Base-by-base conservation (phyloP, 2,113 vertebrate genomes). In the Oncorhynchus keta region DNA sequence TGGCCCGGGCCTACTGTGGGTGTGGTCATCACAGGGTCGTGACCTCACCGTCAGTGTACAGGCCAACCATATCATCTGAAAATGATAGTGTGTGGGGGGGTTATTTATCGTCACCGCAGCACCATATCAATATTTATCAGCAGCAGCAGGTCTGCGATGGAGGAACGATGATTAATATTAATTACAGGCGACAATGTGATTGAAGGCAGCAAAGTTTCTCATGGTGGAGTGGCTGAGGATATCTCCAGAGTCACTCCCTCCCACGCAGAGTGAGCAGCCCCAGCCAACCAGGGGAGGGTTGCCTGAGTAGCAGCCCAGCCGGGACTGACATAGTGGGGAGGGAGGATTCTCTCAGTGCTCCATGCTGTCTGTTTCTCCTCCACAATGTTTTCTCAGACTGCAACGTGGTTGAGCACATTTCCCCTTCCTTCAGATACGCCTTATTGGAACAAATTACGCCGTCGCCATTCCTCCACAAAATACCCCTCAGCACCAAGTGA, bases 231-330 rank as follows among this genome's bases (percentile, higher is more conserved):
- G 83, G 85, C 87, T 89, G 88, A 85, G 86, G 81, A 87, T 85
- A 84, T 91, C 89, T 89, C 85, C 87, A 77, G 87, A 87, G 88
- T 85, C 72, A 86, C 90, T 83, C 88, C 89, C 83, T 67, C 83
- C 66, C 45, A 67, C 65, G 72, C 32, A 26, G 4, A 81, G 51
- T 18, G 3, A 55, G 51, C 16, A 18, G 51, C 51, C 51, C 51
- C 13, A 2, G 35, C 18, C 32, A 18, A 51, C 76, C 3, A 32
- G 61, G 20, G 61, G 26, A 72, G 18, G 72, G 32, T 32, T 39
- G 51, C 28, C 20, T 11, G 28, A 70, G 51, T 18, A 55, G 51
- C 13, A 55, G 51, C 51, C 51, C 51, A 55, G 51, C 13, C 51
- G 51, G n/a, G 61, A 5, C 64, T 69, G 30, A 65, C 70, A 70